Base-by-base conservation (phyloP, 2,113 vertebrate species). In the Microtus richardsoni region DNA sequence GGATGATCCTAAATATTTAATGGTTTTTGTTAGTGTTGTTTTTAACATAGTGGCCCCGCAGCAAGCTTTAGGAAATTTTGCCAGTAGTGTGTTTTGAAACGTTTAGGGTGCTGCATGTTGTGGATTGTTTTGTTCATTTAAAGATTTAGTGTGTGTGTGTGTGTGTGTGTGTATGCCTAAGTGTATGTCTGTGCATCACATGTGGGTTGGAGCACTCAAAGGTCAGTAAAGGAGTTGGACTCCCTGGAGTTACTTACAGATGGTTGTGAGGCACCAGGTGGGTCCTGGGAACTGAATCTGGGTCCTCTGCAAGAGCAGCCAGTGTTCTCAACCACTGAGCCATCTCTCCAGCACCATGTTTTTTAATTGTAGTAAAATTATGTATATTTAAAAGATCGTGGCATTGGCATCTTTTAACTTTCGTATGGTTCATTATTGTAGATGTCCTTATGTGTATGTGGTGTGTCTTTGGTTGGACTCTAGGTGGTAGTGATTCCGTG, bases 401-500 rank as follows among this genome's bases (percentile, higher is more conserved):
- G 3, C 3, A 7, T 14, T 47, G 4, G 26, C 28, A 30, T 58
- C 58, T 58, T 58, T 58, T 21, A 58, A 58, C 58, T 58, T 58
- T 58, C 19, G 0, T 58, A 58, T 39, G 54, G 58, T n/a, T 82
- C 5, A 5, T 60, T 49, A 33, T 33, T n/a, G 28, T 26, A 22
- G 17, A 60, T 79, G 88, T 80, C 13, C 41, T 41, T 75, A 33
- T 47, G 66, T 80, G 30, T 78, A 0, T 71, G 30, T 89, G 52
- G 22, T 93, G 1, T 85, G 47, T 77, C 47, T 36, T 73, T 70
- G 19, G 28, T 60, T 95, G 89, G 80, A 30, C 80, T 64, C 49
- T 96, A 99, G 99, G 98, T 99, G 88, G 98, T 99, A 85, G 98
- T 99, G 98, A 99, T 99, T 97, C 99, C 99, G 26, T 99, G 99